phyloP scores from a whole-genome alignment of 2,888 invertebrate genomes.

The Habrosyne pyritoides region DNA sequence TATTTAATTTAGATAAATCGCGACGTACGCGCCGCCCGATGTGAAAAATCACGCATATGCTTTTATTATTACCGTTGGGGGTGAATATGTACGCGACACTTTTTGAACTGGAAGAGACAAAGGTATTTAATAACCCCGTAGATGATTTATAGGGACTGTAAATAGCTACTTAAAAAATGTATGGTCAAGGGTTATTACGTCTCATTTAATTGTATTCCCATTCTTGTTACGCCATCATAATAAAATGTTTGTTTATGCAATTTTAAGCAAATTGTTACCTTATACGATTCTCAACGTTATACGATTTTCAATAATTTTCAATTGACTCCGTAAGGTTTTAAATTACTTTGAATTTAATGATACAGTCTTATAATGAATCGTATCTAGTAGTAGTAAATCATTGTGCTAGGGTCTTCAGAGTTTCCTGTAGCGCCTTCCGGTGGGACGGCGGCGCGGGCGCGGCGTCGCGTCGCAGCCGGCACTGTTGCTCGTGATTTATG shows the following conservation, averaged over 20 bases:
- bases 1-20: conserved; percentile 84
- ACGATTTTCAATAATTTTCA: too few relatives aligned
- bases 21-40: conserved; percentile 70
- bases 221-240: too few relatives aligned
- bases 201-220: too few relatives aligned
- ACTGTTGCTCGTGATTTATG: conserved; percentile 68
- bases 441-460: conserved; percentile 29
- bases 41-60: conserved; percentile 81
- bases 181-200: too few relatives aligned
- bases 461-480: conserved; percentile 58
- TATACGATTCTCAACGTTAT: too few relatives aligned
- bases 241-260: too few relatives aligned
- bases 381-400: conserved; percentile 40
- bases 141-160: neutral
- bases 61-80: conserved; percentile 55
- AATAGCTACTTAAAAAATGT: too few relatives aligned
- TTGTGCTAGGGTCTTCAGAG: conserved; percentile 59
- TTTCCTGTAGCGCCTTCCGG: conserved; percentile 74
- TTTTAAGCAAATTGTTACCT: too few relatives aligned
- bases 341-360: too few relatives aligned
- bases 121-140: too few relatives aligned
- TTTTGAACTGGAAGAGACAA: conserved; percentile 44
- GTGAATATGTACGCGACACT: conserved; percentile 6
- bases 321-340: too few relatives aligned
- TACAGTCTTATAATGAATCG: conserved; percentile 17